Percentiles rank a stretch among this genome's conserved stretches.
Conservation (phyloP, 2,797 vertebrate genomes). For the Girardinus metallicus region DNA sequence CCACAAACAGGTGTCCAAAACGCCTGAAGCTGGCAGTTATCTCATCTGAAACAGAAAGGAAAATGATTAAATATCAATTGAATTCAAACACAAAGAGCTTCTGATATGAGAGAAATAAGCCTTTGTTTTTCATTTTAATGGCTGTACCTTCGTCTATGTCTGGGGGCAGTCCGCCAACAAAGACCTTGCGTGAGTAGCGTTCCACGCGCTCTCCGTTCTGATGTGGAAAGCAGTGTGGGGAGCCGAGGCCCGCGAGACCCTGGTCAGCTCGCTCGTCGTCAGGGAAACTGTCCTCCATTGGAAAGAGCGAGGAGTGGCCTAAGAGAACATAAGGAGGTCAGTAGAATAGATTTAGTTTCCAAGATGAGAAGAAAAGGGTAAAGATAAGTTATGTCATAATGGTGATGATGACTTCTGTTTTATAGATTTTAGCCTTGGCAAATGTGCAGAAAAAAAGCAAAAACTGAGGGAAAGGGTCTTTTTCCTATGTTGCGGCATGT, state of each 20-base stretch:
- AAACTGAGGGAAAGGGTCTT: background rate
- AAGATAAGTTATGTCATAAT: background rate
- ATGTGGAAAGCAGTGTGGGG: slow-evolving; percentile 97
- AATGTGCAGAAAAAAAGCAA: background rate
- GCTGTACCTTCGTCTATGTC: slow-evolving; percentile 96
- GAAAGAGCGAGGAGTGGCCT: slow-evolving; percentile 99
- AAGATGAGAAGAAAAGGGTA: background rate
- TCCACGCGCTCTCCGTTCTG: slow-evolving; percentile 99
- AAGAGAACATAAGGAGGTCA: slow-evolving; percentile 19
- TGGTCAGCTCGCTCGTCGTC: slow-evolving; percentile 96
- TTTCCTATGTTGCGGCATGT: background rate
- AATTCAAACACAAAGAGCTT: background rate
- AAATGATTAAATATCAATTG: background rate
- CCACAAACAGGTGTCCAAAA: slow-evolving; percentile 98
- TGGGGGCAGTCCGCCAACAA: slow-evolving; percentile 95
- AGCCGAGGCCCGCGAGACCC: slow-evolving; percentile 91
- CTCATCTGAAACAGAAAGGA: slow-evolving; percentile 84
- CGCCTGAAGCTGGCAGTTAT: slow-evolving; percentile 99
- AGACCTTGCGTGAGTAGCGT: slow-evolving; percentile 97
- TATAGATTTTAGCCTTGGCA: background rate
- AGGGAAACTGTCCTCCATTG: slow-evolving; percentile 98
- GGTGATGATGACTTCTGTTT: background rate
- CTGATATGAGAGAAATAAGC: background rate
- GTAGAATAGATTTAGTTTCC: slow-evolving; percentile 21
- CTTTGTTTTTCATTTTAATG: background rate